A percentile compares a stretch with the other conserved stretches of the same genome.
phyloP scores from a whole-genome alignment of 2,888 invertebrate species.

The Lydus trimaculatus region DNA sequence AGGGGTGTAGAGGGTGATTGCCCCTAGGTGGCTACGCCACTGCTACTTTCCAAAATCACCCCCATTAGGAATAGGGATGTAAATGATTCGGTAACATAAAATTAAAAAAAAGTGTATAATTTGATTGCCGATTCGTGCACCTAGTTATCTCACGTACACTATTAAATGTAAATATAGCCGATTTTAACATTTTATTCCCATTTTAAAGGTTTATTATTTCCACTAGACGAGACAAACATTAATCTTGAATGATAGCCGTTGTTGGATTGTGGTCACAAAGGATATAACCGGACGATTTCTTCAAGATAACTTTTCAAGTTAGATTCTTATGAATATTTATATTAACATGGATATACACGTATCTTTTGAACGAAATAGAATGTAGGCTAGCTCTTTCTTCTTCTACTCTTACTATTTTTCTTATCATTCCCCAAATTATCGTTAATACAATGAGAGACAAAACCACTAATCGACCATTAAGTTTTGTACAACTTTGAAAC shows the following conservation, averaged over 20 bases:
- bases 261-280: conserved; percentile 47
- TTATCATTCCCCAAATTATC: conserved; percentile 44
- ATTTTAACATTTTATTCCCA: conserved; percentile 56
- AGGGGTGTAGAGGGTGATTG: too few relatives aligned
- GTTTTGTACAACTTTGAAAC: background rate
- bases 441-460: conserved; percentile 38
- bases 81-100: too few relatives aligned
- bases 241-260: conserved; percentile 49
- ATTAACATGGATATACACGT: conserved; percentile 39
- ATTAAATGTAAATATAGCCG: conserved; percentile 44
- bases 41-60: too few relatives aligned
- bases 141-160: conserved; percentile 3
- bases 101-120: too few relatives aligned
- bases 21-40: too few relatives aligned
- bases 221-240: conserved; percentile 50
- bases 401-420: conserved; percentile 41
- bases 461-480: background rate
- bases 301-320: conserved; percentile 45
- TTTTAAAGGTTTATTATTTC: conserved; percentile 56
- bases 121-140: background rate
- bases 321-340: conserved; percentile 51
- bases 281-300: conserved; percentile 42
- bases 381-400: background rate
- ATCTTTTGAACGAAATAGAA: conserved; percentile 31
- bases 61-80: too few relatives aligned